Evolutionary conservation across 2,888 invertebrate species (phyloP).

Genomic region (Trypoxylon attenuatum): DNA sequence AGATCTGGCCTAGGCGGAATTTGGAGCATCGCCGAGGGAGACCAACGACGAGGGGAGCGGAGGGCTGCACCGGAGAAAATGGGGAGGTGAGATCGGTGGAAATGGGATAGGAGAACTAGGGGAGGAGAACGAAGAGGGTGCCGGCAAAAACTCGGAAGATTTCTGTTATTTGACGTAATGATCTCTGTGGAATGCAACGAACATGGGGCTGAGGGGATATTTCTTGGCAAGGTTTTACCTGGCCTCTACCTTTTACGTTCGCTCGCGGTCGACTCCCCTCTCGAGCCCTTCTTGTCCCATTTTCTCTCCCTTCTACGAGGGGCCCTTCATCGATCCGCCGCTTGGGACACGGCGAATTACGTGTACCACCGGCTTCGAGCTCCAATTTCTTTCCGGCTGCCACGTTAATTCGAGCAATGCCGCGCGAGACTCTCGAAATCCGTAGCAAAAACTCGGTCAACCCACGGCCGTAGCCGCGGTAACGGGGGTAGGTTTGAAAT

Average conservation of each 20-base stretch:
- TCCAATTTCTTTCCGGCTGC: constrained; percentile 6
- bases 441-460: no score
- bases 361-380: constrained; percentile 8
- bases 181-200: constrained; percentile 59
- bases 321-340: constrained; percentile 33
- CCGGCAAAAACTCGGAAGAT: constrained; percentile 49
- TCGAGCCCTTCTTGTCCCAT: constrained; percentile 11
- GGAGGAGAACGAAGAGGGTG: constrained; percentile 2
- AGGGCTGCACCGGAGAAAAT: neutral
- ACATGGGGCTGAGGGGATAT: constrained; percentile 43
- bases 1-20: neutral
- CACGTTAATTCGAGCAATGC: constrained; percentile 9
- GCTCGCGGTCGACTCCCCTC: neutral
- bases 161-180: constrained; percentile 65
- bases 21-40: constrained; percentile 1
- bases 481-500: no score
- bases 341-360: constrained; percentile 9
- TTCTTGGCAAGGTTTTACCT: constrained; percentile 51
- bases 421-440: no score
- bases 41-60: constrained; percentile 9
- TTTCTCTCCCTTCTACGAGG: constrained; percentile 21
- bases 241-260: constrained; percentile 1
- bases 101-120: neutral
- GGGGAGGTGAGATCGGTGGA: neutral
- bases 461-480: no score